phyloP scores from a whole-genome alignment of 2,888 invertebrate genomes.

The Catocala fraxini region DNA sequence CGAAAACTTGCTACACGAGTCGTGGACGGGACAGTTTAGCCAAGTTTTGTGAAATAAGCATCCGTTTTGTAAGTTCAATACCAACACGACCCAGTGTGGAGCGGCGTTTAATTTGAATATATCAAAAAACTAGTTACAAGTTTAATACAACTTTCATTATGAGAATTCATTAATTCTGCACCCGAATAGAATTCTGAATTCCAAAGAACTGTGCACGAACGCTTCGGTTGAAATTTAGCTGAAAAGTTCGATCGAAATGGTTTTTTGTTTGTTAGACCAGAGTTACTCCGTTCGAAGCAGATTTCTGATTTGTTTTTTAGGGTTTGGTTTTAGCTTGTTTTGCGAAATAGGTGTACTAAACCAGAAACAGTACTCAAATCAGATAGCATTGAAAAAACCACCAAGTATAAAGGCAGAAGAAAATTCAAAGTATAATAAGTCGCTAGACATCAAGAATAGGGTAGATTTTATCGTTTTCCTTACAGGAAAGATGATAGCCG shows the following conservation, averaged over 20 bases:
- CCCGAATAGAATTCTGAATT: constrained; percentile 72
- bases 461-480: neutral
- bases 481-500: neutral
- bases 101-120: constrained; percentile 62
- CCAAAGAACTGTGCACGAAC: constrained; percentile 71
- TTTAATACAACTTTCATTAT: constrained; percentile 62
- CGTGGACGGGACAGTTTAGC: constrained; percentile 49
- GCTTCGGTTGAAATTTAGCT: constrained; percentile 71
- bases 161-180: constrained; percentile 70
- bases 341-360: neutral
- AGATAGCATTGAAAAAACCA: too few relatives aligned
- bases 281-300: constrained; percentile 61
- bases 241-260: constrained; percentile 73
- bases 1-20: constrained; percentile 54
- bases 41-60: constrained; percentile 50
- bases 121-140: constrained; percentile 61
- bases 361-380: neutral
- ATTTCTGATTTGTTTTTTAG: constrained; percentile 62
- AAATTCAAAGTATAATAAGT: neutral
- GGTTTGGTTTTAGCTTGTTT: constrained; percentile 32
- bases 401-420: too few relatives aligned
- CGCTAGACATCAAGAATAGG: too few relatives aligned
- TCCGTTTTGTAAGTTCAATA: constrained; percentile 37
- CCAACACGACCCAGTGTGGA: constrained; percentile 19
- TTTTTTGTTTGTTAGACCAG: constrained; percentile 69